Base-by-base conservation (phyloP, 2,113 vertebrate species). In the Larimichthys polyactis region DNA sequence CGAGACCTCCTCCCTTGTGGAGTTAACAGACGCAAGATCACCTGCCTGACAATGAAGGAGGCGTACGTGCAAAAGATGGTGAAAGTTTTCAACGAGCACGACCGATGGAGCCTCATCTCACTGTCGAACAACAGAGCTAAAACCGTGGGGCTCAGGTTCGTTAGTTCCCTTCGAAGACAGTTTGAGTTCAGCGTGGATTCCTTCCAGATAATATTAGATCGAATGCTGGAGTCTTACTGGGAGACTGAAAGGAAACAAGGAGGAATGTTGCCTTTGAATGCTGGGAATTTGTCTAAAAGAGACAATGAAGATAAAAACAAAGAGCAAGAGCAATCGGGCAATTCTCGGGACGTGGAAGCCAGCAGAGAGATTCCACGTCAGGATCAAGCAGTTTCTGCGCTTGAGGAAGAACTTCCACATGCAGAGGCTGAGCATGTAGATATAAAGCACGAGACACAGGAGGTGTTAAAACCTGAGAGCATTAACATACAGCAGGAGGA, bases 171-270 rank as follows among this genome's bases (percentile, higher is more conserved):
- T 5, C 92, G 96, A 6, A 93, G 97, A 20, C 97, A 99, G 91
- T 99, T 99, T 86, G 97, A 99, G 92, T 99, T 99, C 81, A 99
- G 98, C 0, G 97, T 99, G 24, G 98, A 99, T 90, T 99, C 98
- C 55, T 99, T 99, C 92, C 98, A 99, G 78, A 98, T 99, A 65
- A 90, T 97, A 68, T 94, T 99, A 82, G 96, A 98, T 84, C 93
- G 96, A 17, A 95, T 99, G 75, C 90, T 99, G 17, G 93, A 94
- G 2, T 92, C 96, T 22, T 99, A 98, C 84, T 94, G 92, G 79
- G 94, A 95, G 49, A 80, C 90, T 1, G 96, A 96, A 58, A 88
- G 86, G 67, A 93, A 71, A 68, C 88, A 93, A 67, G 78, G 69
- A 51, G 82, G 60, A 48, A 82, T 82, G 55, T 5, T 85, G 67